Base-by-base conservation (phyloP, 2,797 vertebrate species). In the Onychomys arenicola region DNA sequence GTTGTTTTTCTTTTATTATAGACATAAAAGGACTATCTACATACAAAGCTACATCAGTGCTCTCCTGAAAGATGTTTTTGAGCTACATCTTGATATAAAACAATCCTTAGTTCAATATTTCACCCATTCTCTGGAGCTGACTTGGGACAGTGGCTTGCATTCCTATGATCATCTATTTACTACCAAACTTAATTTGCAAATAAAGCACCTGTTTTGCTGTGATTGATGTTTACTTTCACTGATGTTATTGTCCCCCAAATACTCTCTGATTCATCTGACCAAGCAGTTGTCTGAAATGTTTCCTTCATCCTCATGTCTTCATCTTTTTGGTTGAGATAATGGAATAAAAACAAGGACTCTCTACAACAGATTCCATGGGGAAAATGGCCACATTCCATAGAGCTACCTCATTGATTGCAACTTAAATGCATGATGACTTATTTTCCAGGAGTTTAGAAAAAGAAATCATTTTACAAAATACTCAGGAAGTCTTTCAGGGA, bases 391-490 rank as follows among this genome's bases (percentile, higher is more conserved):
- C 46, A 75, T 89, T 90, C 32, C 61, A 71, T 63, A 43, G 25
- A 55, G 55, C 92, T 91, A n/a, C 40, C 32, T 80, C 59, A 83
- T 93, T 94, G 92, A 95, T 93, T 93, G 63, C 37, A 89, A 27
- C 78, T 94, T 86, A 29, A 89, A 96, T 93, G 69, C n/a, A 75
- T 77, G 61, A 78, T 91, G 78, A 92, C 87, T 96, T 84, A 29
- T 96, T 97, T 93, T 69, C 93, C 81, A 59, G 4, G 69, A 94
- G 71, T 76, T 85, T 55, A 69, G 59, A 43, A 95, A 67, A 96
- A 77, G 21, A 90, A 96, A 89, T 97, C 3, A 4, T 95, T 46
- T 93, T 83, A 71, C 82, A 95, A 97, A 97, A 93, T 63, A 85
- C 46, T 49, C 85, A 96, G 95, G 49, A 94, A 95, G 29, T 93